phyloP scores from a whole-genome alignment of 1,140 invertebrate genomes.

The Schlechtendalia chinensis region DNA sequence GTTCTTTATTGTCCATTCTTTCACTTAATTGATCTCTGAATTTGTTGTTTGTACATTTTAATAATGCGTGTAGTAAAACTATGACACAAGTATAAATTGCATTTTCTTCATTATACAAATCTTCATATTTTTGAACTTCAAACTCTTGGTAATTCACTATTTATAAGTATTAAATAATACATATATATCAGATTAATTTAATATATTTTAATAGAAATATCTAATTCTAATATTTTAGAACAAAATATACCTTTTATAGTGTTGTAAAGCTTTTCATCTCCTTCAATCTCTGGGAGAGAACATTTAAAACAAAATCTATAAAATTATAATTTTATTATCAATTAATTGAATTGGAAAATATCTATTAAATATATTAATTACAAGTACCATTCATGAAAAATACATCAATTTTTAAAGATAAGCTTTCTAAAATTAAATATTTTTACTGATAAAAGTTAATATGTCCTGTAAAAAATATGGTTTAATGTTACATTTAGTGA shows the following conservation, averaged over 20 bases:
- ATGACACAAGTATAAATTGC: conserved; percentile 14
- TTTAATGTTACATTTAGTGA: not conserved
- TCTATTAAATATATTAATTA: not conserved
- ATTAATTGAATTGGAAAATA: not conserved
- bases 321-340: not conserved
- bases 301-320: conserved; percentile 35
- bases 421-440: not conserved
- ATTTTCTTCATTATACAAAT: conserved; percentile 15
- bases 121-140: not conserved
- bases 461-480: not conserved
- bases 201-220: not conserved
- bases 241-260: conserved; percentile 29
- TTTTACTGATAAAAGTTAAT: not conserved
- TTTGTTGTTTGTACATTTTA: conserved; percentile 34
- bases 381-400: not conserved
- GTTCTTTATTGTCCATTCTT: conserved; percentile 28
- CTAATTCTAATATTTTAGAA: not conserved
- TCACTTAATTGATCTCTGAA: conserved; percentile 39
- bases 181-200: not conserved
- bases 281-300: not conserved
- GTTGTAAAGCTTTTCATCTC: conserved; percentile 29
- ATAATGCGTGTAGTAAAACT: conserved; percentile 29
- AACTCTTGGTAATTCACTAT: conserved; percentile 34
- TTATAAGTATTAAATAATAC: not conserved
- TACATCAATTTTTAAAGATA: not conserved